Conservation (phyloP, 1,140 invertebrate genomes). For the Drosophila leontia region DNA sequence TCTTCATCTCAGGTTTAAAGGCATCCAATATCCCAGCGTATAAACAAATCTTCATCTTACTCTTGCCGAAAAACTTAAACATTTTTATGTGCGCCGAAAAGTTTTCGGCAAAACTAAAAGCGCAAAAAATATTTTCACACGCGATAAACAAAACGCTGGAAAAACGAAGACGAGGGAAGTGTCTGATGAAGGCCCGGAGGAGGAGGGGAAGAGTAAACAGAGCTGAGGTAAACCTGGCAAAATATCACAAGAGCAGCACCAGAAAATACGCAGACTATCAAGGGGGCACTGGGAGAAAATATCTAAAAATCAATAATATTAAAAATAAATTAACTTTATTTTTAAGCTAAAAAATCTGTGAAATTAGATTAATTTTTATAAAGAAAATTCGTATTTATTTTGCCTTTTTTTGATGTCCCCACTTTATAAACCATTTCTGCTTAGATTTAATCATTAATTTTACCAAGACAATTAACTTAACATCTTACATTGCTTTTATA, state of each 20-base stretch:
- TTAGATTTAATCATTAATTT: too few relatives aligned
- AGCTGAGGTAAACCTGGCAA: slow-evolving; percentile 30
- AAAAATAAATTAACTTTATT: too few relatives aligned
- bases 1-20: slow-evolving; percentile 1
- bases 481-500: too few relatives aligned
- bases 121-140: slow-evolving; percentile 71
- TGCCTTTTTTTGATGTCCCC: not conserved
- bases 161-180: slow-evolving; percentile 11
- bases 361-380: too few relatives aligned
- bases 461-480: too few relatives aligned
- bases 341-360: not conserved
- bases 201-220: slow-evolving; percentile 16
- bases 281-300: not conserved
- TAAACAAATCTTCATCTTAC: slow-evolving; percentile 24
- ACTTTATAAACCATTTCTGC: too few relatives aligned
- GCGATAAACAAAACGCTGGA: slow-evolving; percentile 67
- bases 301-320: too few relatives aligned
- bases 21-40: not conserved
- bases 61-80: slow-evolving; percentile 60
- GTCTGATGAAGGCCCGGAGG: slow-evolving; percentile 1
- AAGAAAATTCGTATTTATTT: too few relatives aligned
- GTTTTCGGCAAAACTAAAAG: slow-evolving; percentile 69
- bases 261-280: slow-evolving; percentile 19
- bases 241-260: slow-evolving; percentile 30
- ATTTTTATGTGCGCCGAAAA: slow-evolving; percentile 72